Percentiles rank a stretch among this genome's conserved stretches.
phyloP scores from a whole-genome alignment of 2,888 invertebrate genomes.

The Andrena trimmerana region DNA sequence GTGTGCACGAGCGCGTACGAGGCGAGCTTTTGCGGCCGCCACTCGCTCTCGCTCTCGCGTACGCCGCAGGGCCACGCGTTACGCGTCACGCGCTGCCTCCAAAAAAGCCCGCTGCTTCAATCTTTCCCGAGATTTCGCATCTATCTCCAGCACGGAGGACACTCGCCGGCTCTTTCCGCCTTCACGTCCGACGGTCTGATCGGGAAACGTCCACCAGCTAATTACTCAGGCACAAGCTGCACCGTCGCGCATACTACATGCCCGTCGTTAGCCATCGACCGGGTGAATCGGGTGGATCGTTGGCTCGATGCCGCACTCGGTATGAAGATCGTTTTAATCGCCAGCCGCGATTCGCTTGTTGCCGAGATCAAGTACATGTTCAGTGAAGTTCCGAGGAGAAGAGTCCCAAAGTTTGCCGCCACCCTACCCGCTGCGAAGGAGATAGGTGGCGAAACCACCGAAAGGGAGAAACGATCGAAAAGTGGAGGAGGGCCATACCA shows the following conservation, averaged over 20 bases:
- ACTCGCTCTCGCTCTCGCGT: constrained; percentile 40
- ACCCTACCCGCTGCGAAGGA: no score
- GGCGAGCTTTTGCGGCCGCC: constrained; percentile 29
- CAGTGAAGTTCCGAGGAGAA: background rate
- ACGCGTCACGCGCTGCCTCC: constrained; percentile 16
- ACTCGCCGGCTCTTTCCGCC: constrained; percentile 58
- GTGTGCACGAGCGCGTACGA: constrained; percentile 32
- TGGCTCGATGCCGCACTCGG: background rate
- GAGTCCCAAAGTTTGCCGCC: background rate
- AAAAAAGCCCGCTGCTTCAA: constrained; percentile 57
- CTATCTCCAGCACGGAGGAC: constrained; percentile 79
- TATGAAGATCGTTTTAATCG: constrained; percentile 21
- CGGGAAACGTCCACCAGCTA: background rate
- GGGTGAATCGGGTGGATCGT: no score
- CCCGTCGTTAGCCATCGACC: no score
- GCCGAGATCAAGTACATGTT: background rate
- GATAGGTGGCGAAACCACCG: background rate
- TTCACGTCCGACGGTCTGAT: background rate
- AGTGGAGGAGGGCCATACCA: no score
- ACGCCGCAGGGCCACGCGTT: constrained; percentile 62
- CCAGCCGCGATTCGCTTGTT: background rate
- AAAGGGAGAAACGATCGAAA: background rate
- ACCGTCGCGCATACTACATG: no score
- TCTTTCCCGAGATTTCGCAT: constrained; percentile 77
- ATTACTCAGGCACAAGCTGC: no score